These are phyloP conservation scores for Carassius auratus DNA, from an alignment of 2,113 vertebrate genomes.

Conservation along the genomic window DNA sequence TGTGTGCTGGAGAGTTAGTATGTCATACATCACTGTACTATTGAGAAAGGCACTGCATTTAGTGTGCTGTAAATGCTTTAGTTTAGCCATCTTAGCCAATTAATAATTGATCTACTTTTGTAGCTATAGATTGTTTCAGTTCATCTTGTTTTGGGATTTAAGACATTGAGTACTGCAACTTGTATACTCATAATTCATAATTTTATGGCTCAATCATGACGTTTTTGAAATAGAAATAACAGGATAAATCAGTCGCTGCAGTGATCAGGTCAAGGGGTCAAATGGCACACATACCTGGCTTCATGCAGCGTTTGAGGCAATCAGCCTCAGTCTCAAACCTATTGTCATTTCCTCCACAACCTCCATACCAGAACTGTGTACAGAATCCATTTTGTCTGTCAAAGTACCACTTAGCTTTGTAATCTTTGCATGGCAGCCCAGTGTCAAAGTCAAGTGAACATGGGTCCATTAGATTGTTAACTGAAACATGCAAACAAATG, in stretches of 20 bases:
- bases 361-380: conserved; percentile 85
- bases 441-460: conserved; percentile 85
- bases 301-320: conserved; percentile 79
- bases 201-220: not conserved
- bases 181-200: not conserved
- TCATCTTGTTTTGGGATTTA: not conserved
- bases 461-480: conserved; percentile 76
- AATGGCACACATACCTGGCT: conserved; percentile 77
- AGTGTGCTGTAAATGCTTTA: not conserved
- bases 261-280: conserved; percentile 4
- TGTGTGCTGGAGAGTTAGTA: not conserved
- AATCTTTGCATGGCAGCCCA: conserved; percentile 83
- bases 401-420: conserved; percentile 88
- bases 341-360: conserved; percentile 85
- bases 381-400: conserved; percentile 84
- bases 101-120: not conserved
- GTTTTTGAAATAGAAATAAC: not conserved
- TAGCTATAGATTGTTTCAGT: not conserved
- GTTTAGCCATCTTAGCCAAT: not conserved
- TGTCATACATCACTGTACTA: not conserved
- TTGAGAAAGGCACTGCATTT: not conserved
- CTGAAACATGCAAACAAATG: conserved; percentile 71
- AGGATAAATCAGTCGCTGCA: not conserved
- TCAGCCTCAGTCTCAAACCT: conserved; percentile 83
- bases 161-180: not conserved